phyloP scores from a whole-genome alignment of 2,888 invertebrate species.

The Tridacna crocea region DNA sequence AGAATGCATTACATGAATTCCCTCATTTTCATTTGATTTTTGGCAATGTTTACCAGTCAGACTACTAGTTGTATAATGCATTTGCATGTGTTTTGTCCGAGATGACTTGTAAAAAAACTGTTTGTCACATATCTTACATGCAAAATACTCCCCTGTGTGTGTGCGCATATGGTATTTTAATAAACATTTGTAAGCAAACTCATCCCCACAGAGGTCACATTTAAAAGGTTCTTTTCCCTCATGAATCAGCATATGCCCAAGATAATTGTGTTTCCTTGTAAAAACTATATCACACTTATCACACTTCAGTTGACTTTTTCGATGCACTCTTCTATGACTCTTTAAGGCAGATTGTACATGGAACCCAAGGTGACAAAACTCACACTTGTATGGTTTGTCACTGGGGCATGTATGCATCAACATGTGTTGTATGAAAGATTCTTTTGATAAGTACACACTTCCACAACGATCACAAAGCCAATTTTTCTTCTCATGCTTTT shows the following conservation, averaged over 20 bases:
- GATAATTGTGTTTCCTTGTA: neutral
- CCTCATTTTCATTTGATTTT: neutral
- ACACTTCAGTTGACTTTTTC: neutral
- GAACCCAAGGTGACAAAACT: neutral
- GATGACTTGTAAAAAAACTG: neutral
- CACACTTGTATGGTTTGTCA: neutral
- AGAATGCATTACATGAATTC: neutral
- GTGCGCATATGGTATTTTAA: neutral
- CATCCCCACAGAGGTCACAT: conserved; percentile 3
- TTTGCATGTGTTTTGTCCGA: neutral
- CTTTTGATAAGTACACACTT: no score
- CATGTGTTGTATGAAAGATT: no score
- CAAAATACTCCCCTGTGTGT: neutral
- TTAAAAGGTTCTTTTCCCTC: neutral
- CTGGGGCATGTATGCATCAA: no score
- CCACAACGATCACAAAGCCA: no score
- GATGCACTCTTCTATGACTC: neutral
- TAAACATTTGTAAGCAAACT: neutral
- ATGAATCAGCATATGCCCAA: neutral
- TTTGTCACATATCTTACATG: neutral
- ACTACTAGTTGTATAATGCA: neutral
- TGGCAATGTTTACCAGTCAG: neutral
- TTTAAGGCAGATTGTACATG: neutral
- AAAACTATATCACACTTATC: neutral
- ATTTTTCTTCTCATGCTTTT: no score